Evolutionary conservation across 2,888 invertebrate genomes (phyloP).

Genomic region (Aphidoletes aphidimyza): DNA sequence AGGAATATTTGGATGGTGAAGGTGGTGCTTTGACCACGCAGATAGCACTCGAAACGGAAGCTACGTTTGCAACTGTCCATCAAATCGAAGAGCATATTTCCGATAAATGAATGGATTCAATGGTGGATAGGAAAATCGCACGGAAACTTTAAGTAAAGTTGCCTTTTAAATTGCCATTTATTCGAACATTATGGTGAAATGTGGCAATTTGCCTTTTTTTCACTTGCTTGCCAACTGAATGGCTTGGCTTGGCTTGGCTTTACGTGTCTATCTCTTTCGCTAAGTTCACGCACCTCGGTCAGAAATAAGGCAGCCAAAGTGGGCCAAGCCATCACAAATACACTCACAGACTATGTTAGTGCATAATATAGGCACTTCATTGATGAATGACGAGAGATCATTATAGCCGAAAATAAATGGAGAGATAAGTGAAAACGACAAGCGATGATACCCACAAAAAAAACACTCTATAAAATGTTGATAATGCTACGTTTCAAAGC

Average conservation of each 20-base stretch:
- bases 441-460: slow-evolving; percentile 18
- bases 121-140: neutral
- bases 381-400: slow-evolving; percentile 40
- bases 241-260: neutral
- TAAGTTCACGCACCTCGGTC: too few relatives aligned
- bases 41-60: slow-evolving; percentile 18
- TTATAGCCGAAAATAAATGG: slow-evolving; percentile 36
- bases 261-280: too few relatives aligned
- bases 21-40: neutral
- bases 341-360: neutral
- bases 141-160: slow-evolving; percentile 34
- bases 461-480: slow-evolving; percentile 12
- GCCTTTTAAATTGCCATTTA: slow-evolving; percentile 51
- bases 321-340: neutral
- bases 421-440: slow-evolving; percentile 27
- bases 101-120: slow-evolving; percentile 24
- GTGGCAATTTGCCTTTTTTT: neutral
- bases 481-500: neutral
- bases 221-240: too few relatives aligned
- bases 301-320: too few relatives aligned
- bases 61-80: slow-evolving; percentile 31
- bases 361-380: neutral
- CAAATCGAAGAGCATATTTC: slow-evolving; percentile 6
- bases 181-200: neutral
- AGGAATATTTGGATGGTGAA: neutral